These are phyloP conservation scores for Enteromius trimaculatus DNA, from an alignment of 2,797 vertebrate genomes.

Conservation along the genomic window DNA sequence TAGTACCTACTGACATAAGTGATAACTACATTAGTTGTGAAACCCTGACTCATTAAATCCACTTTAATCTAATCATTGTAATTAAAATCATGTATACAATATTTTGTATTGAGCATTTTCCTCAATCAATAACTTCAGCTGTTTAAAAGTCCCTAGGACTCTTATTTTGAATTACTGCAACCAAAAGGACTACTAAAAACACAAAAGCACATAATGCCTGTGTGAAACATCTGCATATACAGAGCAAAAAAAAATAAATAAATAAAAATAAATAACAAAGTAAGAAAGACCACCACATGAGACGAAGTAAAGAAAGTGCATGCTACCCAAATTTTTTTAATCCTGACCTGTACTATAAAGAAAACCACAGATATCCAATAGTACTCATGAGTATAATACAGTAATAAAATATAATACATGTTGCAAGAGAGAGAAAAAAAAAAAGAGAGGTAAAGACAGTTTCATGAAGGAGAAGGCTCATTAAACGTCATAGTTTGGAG, in stretches of 20 bases:
- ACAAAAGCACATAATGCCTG: neutral
- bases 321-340: conserved; percentile 79
- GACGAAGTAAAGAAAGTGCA: conserved; percentile 75
- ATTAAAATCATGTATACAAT: neutral
- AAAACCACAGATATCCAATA: conserved; percentile 79
- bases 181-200: conserved; percentile 67
- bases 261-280: no score
- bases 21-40: neutral
- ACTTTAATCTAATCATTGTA: neutral
- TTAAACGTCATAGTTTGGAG: conserved; percentile 73
- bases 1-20: neutral
- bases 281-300: conserved; percentile 65
- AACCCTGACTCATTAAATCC: neutral
- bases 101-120: neutral
- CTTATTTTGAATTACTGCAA: conserved; percentile 48
- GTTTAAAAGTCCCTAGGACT: neutral
- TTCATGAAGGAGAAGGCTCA: conserved; percentile 72
- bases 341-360: conserved; percentile 70
- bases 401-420: conserved; percentile 83
- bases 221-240: neutral
- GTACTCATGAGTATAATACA: conserved; percentile 77
- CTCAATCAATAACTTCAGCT: neutral
- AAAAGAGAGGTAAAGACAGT: conserved; percentile 73
- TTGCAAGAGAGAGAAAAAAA: conserved; percentile 67
- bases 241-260: conserved; percentile 14